Conservation (phyloP, 2,888 invertebrate species). For the Camponotus fellah region DNA sequence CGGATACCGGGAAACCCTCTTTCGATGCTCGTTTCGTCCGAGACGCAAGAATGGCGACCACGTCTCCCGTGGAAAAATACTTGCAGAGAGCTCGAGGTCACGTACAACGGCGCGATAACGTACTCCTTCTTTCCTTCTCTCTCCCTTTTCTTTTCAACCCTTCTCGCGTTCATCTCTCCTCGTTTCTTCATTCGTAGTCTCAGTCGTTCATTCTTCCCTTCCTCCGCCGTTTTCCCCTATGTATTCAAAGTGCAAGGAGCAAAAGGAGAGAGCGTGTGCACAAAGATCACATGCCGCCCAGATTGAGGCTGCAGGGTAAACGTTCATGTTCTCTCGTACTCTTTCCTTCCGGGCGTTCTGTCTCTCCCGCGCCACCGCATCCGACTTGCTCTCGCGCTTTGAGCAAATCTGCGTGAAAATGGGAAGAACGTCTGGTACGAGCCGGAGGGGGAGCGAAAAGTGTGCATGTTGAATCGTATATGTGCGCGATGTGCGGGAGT, state of each 20-base stretch:
- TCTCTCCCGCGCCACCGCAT: conserved; percentile 42
- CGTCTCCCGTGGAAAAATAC: conserved; percentile 75
- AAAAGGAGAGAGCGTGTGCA: conserved; percentile 72
- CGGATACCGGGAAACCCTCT: conserved; percentile 59
- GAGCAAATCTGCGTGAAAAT: conserved; percentile 81
- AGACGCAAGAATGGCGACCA: conserved; percentile 55
- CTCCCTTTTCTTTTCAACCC: neutral
- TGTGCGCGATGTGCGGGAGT: neutral
- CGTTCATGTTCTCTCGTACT: conserved; percentile 76
- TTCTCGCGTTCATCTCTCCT: conserved; percentile 1
- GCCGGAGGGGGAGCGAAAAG: conserved; percentile 17
- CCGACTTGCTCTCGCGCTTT: conserved; percentile 68
- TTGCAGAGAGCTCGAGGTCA: conserved; percentile 77
- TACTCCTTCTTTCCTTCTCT: conserved; percentile 63
- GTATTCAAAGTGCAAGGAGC: conserved; percentile 77
- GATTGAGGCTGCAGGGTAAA: conserved; percentile 82
- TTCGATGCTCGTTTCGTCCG: conserved; percentile 53
- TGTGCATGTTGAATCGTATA: conserved; percentile 24
- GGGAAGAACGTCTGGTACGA: conserved; percentile 67
- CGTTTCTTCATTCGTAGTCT: conserved; percentile 43
- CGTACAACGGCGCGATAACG: conserved; percentile 81
- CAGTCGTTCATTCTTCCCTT: conserved; percentile 58
- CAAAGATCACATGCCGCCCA: conserved; percentile 80
- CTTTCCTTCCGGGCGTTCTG: conserved; percentile 58
- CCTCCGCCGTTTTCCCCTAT: neutral